Conservation (phyloP, 2,888 invertebrate genomes). For the Aphrophora alni region DNA sequence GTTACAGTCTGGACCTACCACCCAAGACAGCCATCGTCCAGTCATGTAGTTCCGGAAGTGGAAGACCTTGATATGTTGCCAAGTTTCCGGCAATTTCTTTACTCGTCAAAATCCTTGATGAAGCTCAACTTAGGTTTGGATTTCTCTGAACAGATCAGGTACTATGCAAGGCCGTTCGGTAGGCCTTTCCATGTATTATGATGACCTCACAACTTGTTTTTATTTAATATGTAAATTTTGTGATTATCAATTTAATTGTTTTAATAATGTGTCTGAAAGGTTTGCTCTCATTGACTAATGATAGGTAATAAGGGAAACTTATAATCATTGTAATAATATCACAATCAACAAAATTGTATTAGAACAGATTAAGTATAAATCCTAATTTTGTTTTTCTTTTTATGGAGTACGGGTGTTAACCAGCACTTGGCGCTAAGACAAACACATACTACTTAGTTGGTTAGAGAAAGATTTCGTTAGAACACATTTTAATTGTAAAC, state of each 20-base stretch:
- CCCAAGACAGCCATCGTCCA: not conserved
- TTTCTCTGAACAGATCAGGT: not conserved
- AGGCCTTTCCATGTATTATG: not conserved
- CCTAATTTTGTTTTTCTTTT: no score
- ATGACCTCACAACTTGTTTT: not conserved
- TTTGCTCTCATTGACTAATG: not conserved
- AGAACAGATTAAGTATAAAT: no score
- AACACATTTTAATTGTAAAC: no score
- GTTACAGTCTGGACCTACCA: not conserved
- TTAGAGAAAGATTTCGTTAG: no score
- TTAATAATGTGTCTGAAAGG: not conserved
- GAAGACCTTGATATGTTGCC: not conserved
- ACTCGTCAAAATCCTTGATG: not conserved
- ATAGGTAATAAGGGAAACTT: not conserved
- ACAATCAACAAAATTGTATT: no score
- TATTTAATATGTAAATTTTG: not conserved
- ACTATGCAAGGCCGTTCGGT: not conserved
- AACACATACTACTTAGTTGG: no score
- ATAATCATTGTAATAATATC: no score
- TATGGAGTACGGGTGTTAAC: no score
- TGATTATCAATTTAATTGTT: not conserved
- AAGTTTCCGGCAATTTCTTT: constrained; percentile 4
- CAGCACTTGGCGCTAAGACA: no score
- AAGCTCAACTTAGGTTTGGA: not conserved
- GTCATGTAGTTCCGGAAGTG: not conserved